phyloP scores from a whole-genome alignment of 2,888 invertebrate species.

The Onthophagus sagittarius region DNA sequence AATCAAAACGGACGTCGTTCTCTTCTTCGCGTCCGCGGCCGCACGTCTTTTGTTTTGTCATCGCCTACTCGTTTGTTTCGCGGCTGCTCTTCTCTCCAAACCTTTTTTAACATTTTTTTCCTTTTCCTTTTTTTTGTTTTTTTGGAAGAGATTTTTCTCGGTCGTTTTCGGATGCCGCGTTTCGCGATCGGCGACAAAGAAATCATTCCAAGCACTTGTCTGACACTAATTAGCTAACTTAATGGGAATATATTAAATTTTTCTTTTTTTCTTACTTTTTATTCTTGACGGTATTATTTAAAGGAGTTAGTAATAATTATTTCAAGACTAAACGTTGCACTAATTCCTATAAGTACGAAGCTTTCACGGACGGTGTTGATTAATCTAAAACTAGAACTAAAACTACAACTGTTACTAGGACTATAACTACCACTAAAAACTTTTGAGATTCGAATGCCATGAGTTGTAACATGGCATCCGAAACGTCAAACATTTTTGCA shows the following conservation, averaged over 20 bases:
- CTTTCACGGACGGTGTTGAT: too few relatives aligned
- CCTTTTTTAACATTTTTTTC: background rate
- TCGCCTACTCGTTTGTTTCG: slow-evolving; percentile 36
- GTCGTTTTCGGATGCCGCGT: background rate
- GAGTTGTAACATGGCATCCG: too few relatives aligned
- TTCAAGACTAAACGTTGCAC: too few relatives aligned
- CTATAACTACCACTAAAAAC: too few relatives aligned
- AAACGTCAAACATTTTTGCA: too few relatives aligned
- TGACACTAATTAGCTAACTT: slow-evolving; percentile 46
- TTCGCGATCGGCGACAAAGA: slow-evolving; percentile 36
- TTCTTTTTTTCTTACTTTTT: slow-evolving; percentile 4
- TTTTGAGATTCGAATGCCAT: too few relatives aligned
- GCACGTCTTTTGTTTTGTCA: slow-evolving; percentile 40
- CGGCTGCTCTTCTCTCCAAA: background rate
- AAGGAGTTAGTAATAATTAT: too few relatives aligned
- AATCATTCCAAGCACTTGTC: slow-evolving; percentile 44
- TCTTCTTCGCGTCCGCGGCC: slow-evolving; percentile 25
- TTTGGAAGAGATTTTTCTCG: background rate
- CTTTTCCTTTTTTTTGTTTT: slow-evolving; percentile 27
- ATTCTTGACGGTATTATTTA: too few relatives aligned
- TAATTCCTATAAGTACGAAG: too few relatives aligned
- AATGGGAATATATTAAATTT: slow-evolving; percentile 47
- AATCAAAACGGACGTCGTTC: slow-evolving; percentile 41
- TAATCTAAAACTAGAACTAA: too few relatives aligned
- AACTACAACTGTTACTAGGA: too few relatives aligned